phyloP scores from a whole-genome alignment of 2,888 invertebrate genomes.

The Agriotes lineatus region DNA sequence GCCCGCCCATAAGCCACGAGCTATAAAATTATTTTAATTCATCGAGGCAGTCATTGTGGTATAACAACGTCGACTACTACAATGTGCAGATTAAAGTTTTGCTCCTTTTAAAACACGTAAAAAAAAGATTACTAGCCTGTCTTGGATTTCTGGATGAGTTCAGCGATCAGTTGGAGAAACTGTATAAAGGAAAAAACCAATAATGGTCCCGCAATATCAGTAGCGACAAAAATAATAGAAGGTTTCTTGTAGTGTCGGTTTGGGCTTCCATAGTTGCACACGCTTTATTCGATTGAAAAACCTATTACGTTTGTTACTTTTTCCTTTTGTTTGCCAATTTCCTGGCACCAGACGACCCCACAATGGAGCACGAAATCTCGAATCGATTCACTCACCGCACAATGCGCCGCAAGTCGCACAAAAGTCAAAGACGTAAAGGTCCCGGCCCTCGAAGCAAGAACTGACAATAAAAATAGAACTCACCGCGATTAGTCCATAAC shows the following conservation, averaged over 20 bases:
- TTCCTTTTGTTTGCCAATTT: constrained; percentile 33
- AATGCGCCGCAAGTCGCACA: constrained; percentile 12
- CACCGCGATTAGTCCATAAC: constrained; percentile 6
- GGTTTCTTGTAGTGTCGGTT: constrained; percentile 13
- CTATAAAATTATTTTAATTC: too few relatives aligned
- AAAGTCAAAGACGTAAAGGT: constrained; percentile 22
- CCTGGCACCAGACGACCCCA: constrained; percentile 23
- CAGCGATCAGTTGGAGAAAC: not conserved
- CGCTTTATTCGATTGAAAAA: constrained; percentile 16
- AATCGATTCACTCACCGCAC: constrained; percentile 34
- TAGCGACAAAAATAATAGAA: constrained; percentile 16
- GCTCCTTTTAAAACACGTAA: too few relatives aligned
- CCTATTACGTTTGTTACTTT: constrained; percentile 15
- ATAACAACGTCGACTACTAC: too few relatives aligned
- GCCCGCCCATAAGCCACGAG: too few relatives aligned
- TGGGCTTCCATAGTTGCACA: constrained; percentile 1
- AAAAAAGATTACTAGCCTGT: too few relatives aligned
- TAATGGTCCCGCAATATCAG: constrained; percentile 23
- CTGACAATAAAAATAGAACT: constrained; percentile 22
- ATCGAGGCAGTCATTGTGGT: too few relatives aligned
- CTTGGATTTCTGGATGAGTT: not conserved
- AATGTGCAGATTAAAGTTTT: too few relatives aligned
- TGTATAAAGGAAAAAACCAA: constrained; percentile 6
- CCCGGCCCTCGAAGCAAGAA: constrained; percentile 20
- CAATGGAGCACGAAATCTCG: constrained; percentile 33